Evolutionary conservation across 2,888 invertebrate species (phyloP), one percentile per base, ranked within the genome.

Genomic region (Trissolcus brochymenae): DNA sequence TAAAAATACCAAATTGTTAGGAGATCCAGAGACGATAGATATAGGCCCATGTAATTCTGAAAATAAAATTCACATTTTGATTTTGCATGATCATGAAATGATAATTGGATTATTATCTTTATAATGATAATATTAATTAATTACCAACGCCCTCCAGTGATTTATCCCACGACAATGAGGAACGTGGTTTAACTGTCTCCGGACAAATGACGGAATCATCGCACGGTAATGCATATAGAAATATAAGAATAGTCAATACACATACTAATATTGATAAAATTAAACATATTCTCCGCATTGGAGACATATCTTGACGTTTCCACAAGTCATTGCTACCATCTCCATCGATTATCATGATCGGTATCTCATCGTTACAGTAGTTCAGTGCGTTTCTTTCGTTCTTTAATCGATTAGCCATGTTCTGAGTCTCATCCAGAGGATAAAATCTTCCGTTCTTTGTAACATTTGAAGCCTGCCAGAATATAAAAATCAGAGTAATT

Each of bases 191-290:
- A 17, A 83, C 66, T 7, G 82, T 61, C 17, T 85, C 80, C 17
- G 93, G 91, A 81, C 95, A 95, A 61, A 93, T 92, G 14, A 92
- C 92, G 6, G 91, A 91, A 83, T 94, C 93, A 3, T 93, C 92
- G 83, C 95, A 96, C 0, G 95, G 95, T 81, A 94, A 90, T 13
- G 93, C 92, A 93, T 94, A 95, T 6, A 94, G 89, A 85, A 95
- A 96, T 83, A 94, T 91, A 50, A 95, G 90, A 57, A 94, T 92
- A 6, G 94, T 94, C 72, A 93, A 90, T 76, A 94, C 89, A 85
- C 94, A 96, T 60, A 94, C 87, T 53, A 94, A 86, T 79, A 95
- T 92, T 0, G 95, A 95, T 9, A 92, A 90, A 16, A 94, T 90
- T 81, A 95, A 94, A 49, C 93, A 94, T 76, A 92, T 91, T 78